These are phyloP conservation scores for Eidolon dupreanum DNA, from an alignment of 2,797 vertebrate species.

Conservation along the genomic window DNA sequence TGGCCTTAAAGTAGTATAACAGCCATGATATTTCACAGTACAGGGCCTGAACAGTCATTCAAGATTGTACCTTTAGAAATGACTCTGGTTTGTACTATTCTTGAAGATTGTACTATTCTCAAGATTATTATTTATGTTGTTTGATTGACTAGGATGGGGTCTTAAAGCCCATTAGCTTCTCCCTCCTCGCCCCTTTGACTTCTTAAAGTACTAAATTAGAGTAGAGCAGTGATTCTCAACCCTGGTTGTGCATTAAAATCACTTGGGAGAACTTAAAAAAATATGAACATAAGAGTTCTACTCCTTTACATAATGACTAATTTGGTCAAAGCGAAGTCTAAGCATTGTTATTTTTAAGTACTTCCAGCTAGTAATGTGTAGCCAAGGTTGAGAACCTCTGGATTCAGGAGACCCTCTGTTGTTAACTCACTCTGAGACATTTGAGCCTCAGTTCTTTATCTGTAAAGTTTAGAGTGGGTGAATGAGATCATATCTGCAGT, in stretches of 20 bases:
- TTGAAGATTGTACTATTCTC: background rate
- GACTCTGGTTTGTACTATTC: background rate
- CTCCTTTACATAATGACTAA: background rate
- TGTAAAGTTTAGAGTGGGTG: background rate
- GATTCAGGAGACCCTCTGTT: background rate
- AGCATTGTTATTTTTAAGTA: background rate
- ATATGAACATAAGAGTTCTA: background rate
- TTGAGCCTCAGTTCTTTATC: constrained; percentile 24
- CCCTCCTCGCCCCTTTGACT: background rate
- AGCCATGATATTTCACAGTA: background rate
- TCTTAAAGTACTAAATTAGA: constrained; percentile 1
- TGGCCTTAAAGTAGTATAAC: background rate
- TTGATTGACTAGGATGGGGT: background rate
- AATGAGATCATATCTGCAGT: background rate
- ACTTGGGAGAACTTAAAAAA: background rate
- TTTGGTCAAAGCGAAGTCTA: background rate
- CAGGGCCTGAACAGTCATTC: background rate
- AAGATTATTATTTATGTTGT: background rate
- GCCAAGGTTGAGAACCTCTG: background rate
- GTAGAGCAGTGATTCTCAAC: background rate
- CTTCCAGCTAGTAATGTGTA: background rate
- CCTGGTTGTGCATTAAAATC: constrained; percentile 8
- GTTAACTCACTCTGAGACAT: background rate
- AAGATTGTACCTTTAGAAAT: background rate
- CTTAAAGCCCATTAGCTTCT: background rate